phyloP scores from a whole-genome alignment of 2,113 vertebrate species.

The Paradoxurus hermaphroditus region DNA sequence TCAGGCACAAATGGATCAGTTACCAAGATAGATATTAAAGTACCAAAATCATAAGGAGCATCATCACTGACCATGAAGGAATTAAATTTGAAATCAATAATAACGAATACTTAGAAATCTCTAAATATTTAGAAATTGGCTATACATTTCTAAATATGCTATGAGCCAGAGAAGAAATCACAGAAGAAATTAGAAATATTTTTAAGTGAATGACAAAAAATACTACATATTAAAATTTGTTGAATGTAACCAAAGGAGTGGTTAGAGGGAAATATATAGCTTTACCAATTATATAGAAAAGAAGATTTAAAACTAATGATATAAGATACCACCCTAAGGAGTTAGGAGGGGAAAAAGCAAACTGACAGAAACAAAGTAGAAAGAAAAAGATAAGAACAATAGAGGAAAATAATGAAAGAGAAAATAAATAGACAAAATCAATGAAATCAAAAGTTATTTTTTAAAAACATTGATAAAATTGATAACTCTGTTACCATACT shows the following conservation, averaged over 20 bases:
- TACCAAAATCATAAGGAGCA: background rate
- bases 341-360: background rate
- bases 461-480: background rate
- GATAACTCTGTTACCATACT: background rate
- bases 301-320: background rate
- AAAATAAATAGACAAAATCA: too few relatives aligned
- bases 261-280: background rate
- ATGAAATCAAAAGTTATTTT: background rate
- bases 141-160: background rate
- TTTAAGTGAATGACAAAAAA: background rate
- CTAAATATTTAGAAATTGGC: background rate
- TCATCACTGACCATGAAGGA: background rate
- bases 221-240: background rate
- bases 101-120: background rate
- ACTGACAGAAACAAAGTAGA: background rate
- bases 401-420: background rate
- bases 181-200: background rate
- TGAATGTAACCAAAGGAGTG: background rate
- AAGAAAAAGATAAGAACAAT: background rate
- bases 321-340: background rate
- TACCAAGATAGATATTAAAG: background rate
- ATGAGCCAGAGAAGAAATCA: background rate
- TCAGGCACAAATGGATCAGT: background rate
- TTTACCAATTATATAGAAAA: background rate
- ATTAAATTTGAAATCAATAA: background rate